These are phyloP conservation scores for Xenotilapia leptura DNA, from an alignment of 2,113 vertebrate species.

Conservation along the genomic window DNA sequence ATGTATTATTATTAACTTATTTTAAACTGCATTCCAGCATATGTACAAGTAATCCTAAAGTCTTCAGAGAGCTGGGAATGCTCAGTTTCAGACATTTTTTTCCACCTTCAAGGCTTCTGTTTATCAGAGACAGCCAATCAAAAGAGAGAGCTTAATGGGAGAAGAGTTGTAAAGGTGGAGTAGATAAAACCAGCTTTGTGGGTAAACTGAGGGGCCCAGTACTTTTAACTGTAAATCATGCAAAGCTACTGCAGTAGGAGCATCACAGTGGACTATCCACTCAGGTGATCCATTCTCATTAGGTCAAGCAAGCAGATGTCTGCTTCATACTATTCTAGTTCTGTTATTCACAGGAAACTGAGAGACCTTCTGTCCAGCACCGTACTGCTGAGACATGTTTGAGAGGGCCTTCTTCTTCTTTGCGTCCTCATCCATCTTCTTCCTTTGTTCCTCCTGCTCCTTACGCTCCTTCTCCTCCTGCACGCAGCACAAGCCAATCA, in stretches of 20 bases:
- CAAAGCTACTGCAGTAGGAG: neutral
- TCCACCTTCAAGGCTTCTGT: neutral
- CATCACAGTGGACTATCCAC: neutral
- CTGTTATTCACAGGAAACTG: neutral
- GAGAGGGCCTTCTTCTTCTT: slow-evolving; percentile 80
- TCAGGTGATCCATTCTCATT: neutral
- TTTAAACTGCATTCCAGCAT: neutral
- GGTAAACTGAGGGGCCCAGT: neutral
- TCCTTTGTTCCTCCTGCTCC: slow-evolving; percentile 74
- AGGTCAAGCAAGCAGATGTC: neutral
- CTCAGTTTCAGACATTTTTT: neutral
- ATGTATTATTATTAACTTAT: neutral
- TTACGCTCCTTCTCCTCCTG: slow-evolving; percentile 77
- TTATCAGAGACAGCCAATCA: neutral
- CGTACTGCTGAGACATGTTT: slow-evolving; percentile 72
- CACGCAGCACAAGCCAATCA: neutral
- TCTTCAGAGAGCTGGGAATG: neutral
- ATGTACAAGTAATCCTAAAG: neutral
- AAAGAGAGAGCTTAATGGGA: neutral
- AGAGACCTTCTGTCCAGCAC: slow-evolving; percentile 67
- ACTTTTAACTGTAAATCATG: neutral
- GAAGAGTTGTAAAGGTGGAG: neutral
- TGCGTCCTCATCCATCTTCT: slow-evolving; percentile 69
- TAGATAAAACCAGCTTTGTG: neutral
- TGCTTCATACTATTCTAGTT: neutral